Base-by-base conservation (phyloP, 2,797 vertebrate species). In the Gymnothorax javanicus region DNA sequence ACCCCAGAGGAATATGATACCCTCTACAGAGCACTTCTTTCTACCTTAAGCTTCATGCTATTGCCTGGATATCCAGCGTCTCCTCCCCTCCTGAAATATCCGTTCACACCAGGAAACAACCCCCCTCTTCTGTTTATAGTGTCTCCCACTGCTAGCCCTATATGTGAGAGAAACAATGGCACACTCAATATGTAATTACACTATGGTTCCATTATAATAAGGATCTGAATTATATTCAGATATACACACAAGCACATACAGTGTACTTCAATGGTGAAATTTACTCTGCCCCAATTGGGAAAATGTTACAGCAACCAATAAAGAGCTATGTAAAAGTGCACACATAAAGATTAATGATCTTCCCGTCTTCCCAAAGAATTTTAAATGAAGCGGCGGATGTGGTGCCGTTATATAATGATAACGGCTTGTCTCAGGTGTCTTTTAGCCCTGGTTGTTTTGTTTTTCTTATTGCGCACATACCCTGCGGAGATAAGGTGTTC, bases 401-500 rank as follows among this genome's bases (percentile, higher is more conserved):
- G 15, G 13, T 52, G 73, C 15, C 73, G 17, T 77, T 77, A 43
- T 17, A 20, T 77, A 15, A 77, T 52, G 43, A 77, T 77, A 50
- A 50, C 33, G 15, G 15, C 33, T 50, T 77, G 33, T 77, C 73
- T 43, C 33, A 20, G 73, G 25, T 50, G 43, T 50, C 73, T 81
- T 56, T 81, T 56, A 20, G 20, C n/a, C 52, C 56, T 54, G 20
- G 77, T 56, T 56, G 17, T 81, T 75, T 33, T 56, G 77, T 54
- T 54, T 56, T 54, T 81, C 77, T 56, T 9, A 50, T 56, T n/a
- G 52, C 7, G 2, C 23, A 7, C 52, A 56, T n/a, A 89, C 85
- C 85, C 88, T 83, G 88, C 88, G 89, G 87, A 89, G 89, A 88
- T 87, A 84, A 3, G 69, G 82, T 86, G 89, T 58, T 83, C 87